phyloP scores from a whole-genome alignment of 2,888 invertebrate genomes.

The Epinotia nisella region DNA sequence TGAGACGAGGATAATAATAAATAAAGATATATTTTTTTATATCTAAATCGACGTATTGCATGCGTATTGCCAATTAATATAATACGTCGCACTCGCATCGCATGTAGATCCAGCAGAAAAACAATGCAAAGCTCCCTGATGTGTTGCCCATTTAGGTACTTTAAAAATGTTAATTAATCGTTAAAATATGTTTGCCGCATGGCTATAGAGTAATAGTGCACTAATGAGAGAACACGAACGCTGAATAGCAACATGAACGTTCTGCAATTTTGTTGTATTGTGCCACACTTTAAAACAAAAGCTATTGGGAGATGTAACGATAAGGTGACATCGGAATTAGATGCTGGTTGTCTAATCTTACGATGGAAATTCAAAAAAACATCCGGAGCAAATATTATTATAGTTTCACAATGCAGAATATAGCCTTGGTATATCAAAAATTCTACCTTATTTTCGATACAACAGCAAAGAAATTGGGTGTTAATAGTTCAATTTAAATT shows the following conservation, averaged over 20 bases:
- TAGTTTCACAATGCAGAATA: not conserved
- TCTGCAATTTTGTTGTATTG: slow-evolving; percentile 9
- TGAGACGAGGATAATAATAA: not conserved
- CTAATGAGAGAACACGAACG: slow-evolving; percentile 39
- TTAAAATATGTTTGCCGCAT: slow-evolving; percentile 24
- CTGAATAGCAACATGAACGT: slow-evolving; percentile 32
- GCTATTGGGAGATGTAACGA: not conserved
- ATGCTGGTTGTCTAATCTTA: not conserved
- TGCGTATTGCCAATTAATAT: not conserved
- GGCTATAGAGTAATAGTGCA: slow-evolving; percentile 35
- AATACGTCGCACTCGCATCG: not conserved
- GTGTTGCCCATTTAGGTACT: slow-evolving; percentile 15
- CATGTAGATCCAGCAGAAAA: not conserved
- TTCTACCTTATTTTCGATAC: too few relatives aligned
- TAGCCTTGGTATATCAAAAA: not conserved
- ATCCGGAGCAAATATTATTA: not conserved
- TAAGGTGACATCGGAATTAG: slow-evolving; percentile 11
- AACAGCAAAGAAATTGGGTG: too few relatives aligned
- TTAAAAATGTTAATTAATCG: slow-evolving; percentile 35
- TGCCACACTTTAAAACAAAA: slow-evolving; percentile 18
- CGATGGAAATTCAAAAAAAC: not conserved
- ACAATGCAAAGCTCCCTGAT: not conserved
- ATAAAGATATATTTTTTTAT: too few relatives aligned
- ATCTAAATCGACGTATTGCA: not conserved
- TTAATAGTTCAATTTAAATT: too few relatives aligned